Evolutionary conservation across 2,888 invertebrate genomes (phyloP).

Genomic region (Scaptomyza cyrtandrae): DNA sequence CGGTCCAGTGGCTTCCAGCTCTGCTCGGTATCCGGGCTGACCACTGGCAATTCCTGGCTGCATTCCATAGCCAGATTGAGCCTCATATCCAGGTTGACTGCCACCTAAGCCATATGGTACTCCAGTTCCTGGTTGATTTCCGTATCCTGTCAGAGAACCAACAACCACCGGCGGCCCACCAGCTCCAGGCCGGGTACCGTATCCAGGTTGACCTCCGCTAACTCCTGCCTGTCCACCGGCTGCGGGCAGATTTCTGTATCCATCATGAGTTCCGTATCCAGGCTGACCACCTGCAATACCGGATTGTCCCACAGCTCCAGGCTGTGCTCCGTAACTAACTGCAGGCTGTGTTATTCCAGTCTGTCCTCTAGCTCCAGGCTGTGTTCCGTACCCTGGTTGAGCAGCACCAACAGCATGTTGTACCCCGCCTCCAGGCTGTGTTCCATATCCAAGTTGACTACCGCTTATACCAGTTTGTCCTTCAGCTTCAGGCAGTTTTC

Average conservation of each 20-base stretch:
- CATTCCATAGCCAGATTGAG: slow-evolving; percentile 28
- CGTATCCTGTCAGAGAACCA: slow-evolving; percentile 7
- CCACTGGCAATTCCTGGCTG: slow-evolving; percentile 14
- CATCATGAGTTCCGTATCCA: neutral
- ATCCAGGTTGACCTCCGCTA: slow-evolving; percentile 26
- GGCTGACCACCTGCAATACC: slow-evolving; percentile 26
- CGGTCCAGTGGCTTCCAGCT: slow-evolving; percentile 20
- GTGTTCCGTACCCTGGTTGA: slow-evolving; percentile 4
- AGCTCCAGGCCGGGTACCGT: slow-evolving; percentile 21
- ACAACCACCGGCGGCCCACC: slow-evolving; percentile 14
- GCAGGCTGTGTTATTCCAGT: slow-evolving; percentile 3
- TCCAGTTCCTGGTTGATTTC: neutral
- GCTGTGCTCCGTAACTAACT: slow-evolving; percentile 13
- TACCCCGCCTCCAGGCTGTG: slow-evolving; percentile 7
- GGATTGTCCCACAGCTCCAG: slow-evolving; percentile 12
- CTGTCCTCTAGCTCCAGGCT: slow-evolving; percentile 1
- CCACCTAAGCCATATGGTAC: slow-evolving; percentile 4
- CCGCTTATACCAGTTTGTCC: slow-evolving; percentile 11
- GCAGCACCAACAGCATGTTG: slow-evolving; percentile 9
- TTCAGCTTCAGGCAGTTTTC: slow-evolving; percentile 7
- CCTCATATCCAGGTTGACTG: slow-evolving; percentile 19
- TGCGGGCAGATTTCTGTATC: slow-evolving; percentile 15
- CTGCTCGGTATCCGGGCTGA: slow-evolving; percentile 24
- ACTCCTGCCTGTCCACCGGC: slow-evolving; percentile 17
- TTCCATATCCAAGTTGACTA: slow-evolving; percentile 12